Percentiles rank a stretch among this genome's conserved stretches.
These are phyloP conservation scores for Drosophila teissieri DNA, from an alignment of 1,140 invertebrate genomes.

Conservation along the genomic window DNA sequence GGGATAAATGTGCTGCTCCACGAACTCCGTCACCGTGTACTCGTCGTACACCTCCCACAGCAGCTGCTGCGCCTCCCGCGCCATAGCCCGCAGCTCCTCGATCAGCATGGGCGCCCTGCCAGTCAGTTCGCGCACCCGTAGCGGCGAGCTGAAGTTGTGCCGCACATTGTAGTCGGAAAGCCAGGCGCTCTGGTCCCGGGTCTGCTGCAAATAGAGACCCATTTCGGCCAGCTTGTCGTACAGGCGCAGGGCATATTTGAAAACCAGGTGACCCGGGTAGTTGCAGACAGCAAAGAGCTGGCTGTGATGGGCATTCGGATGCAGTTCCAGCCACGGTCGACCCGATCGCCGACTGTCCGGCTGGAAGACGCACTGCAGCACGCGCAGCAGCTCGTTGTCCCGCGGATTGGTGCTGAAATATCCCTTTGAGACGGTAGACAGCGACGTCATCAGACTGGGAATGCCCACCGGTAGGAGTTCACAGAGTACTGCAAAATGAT, in stretches of 20 bases:
- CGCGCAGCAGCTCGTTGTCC: constrained; percentile 85
- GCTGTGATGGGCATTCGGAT: constrained; percentile 72
- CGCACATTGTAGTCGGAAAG: constrained; percentile 92
- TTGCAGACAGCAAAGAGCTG: constrained; percentile 77
- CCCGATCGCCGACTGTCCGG: constrained; percentile 80
- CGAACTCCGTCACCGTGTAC: constrained; percentile 90
- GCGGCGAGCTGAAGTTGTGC: constrained; percentile 90
- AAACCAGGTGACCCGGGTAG: constrained; percentile 87
- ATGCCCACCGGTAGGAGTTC: constrained; percentile 94
- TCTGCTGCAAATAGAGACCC: constrained; percentile 82
- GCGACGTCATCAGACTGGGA: constrained; percentile 89
- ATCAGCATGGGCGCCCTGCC: constrained; percentile 88
- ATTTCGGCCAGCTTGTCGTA: constrained; percentile 86
- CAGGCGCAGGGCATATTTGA: constrained; percentile 86
- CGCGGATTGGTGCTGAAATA: constrained; percentile 87
- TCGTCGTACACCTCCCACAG: constrained; percentile 90
- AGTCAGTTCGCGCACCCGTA: constrained; percentile 89
- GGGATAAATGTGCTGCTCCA: constrained; percentile 87
- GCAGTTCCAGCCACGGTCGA: constrained; percentile 77
- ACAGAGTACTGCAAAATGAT: constrained; percentile 96
- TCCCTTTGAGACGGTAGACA: constrained; percentile 87
- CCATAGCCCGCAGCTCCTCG: constrained; percentile 87
- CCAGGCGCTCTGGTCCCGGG: constrained; percentile 87
- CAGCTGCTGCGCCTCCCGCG: constrained; percentile 87
- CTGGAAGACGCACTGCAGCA: constrained; percentile 86